Percentiles rank a stretch among this genome's conserved stretches.
Evolutionary conservation across 2,888 invertebrate species (phyloP).

Genomic region (Sphinx pinastri): DNA sequence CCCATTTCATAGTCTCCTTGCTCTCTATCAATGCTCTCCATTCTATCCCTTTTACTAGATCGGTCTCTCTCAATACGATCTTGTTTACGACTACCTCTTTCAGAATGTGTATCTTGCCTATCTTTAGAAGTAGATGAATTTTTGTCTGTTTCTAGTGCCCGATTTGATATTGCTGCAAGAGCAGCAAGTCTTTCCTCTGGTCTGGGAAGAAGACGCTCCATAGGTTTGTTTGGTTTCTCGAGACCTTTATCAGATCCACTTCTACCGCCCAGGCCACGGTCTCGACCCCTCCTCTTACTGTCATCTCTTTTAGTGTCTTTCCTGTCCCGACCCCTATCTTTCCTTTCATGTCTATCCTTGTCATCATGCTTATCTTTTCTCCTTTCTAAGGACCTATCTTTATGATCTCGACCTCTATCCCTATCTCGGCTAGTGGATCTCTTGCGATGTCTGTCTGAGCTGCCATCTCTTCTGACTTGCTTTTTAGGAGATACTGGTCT

Average conservation of each 20-base stretch:
- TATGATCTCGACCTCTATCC: constrained; percentile 80
- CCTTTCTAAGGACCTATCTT: constrained; percentile 76
- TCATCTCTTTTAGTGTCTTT: constrained; percentile 83
- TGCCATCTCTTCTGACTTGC: constrained; percentile 68
- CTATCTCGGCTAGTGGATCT: constrained; percentile 75
- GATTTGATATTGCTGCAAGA: constrained; percentile 80
- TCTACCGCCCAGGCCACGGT: constrained; percentile 75
- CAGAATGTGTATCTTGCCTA: constrained; percentile 74
- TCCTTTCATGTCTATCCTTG: constrained; percentile 86
- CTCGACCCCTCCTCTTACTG: constrained; percentile 78
- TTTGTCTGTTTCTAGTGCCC: constrained; percentile 74
- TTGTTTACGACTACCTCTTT: constrained; percentile 76
- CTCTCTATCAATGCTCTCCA: constrained; percentile 78
- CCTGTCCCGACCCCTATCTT: constrained; percentile 88
- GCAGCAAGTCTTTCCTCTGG: constrained; percentile 86
- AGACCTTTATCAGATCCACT: constrained; percentile 79
- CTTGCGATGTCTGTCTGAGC: constrained; percentile 72
- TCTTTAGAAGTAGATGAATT: constrained; percentile 77
- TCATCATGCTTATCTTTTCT: constrained; percentile 83
- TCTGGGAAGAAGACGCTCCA: constrained; percentile 85
- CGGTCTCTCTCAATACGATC: constrained; percentile 81
- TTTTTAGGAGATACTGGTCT: constrained; percentile 80
- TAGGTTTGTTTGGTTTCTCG: constrained; percentile 85
- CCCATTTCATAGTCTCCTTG: constrained; percentile 76
- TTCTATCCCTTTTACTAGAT: constrained; percentile 76